phyloP scores from a whole-genome alignment of 2,797 vertebrate genomes.

The Aphelocoma californica region DNA sequence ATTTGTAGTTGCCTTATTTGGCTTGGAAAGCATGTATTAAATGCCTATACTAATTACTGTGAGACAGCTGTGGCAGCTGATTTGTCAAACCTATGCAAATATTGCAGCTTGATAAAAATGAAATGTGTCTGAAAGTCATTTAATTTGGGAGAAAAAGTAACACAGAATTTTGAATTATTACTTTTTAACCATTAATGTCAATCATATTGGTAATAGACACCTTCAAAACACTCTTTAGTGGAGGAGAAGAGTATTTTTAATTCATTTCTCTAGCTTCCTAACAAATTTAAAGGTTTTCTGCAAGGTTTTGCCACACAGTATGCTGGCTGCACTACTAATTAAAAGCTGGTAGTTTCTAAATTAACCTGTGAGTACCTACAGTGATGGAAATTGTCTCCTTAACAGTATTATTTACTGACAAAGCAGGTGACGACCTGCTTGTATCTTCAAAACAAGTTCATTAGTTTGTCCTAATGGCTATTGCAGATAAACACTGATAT shows the following conservation, averaged over 20 bases:
- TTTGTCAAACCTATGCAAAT: neutral
- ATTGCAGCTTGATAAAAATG: neutral
- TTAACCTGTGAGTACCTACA: conserved; percentile 68
- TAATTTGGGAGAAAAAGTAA: neutral
- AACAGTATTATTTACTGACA: conserved; percentile 70
- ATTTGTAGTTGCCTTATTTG: neutral
- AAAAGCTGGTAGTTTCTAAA: conserved; percentile 68
- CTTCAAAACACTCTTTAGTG: neutral
- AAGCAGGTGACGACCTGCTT: conserved; percentile 66
- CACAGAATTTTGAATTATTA: neutral
- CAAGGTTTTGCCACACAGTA: conserved; percentile 50
- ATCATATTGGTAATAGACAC: neutral
- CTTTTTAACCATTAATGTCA: neutral
- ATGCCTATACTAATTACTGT: neutral
- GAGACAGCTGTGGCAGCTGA: neutral
- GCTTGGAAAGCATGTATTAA: neutral
- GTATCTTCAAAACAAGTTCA: conserved; percentile 63
- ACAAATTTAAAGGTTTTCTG: conserved; percentile 15
- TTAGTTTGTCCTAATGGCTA: conserved; percentile 66
- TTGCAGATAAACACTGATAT: conserved; percentile 65
- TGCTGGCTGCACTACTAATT: conserved; percentile 67
- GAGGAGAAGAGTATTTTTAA: neutral
- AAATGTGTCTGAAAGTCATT: neutral
- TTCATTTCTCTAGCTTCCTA: conserved; percentile 15
- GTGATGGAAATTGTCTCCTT: conserved; percentile 75